Base-by-base conservation (phyloP, 53 echinoderm and acorn worm genomes). In the Crossaster papposus region DNA sequence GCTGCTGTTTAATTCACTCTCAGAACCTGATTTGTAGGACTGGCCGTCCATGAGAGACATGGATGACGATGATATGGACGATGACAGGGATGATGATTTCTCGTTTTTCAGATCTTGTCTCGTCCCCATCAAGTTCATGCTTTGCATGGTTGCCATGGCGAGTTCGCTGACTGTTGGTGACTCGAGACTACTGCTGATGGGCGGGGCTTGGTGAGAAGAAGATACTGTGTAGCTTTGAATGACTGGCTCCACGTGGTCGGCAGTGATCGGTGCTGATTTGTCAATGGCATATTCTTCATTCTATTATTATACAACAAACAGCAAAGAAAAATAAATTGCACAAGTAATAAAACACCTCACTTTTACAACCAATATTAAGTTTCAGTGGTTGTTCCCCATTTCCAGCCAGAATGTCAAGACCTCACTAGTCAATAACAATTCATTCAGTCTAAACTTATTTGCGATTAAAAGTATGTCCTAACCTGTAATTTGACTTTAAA, bases 271-370 rank as follows among this genome's bases (percentile, higher is more conserved):
- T 24, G 58, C 54, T 81, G 91, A 76, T 38, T 54, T 76, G 64
- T 90, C 90, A 35, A 91, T 86, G 24, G 79, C 36, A 32, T 85
- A 64, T 32, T 94, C 94, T 62, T 87, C 87, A 82, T 92, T 90
- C 94, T 94, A 79, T 68, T 94, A 79, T 68, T 79, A 52, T 36
- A 54, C 17, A 63, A 74, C 22, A 81, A 51, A 79, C 65, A 73
- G 23, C 44, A 76, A 54, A 37, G 20, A 33, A 7, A 91, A 77
- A 72, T 9, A 70, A 52, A 68, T 68, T 68, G 24, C 26, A 68
- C 68, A 68, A 68, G 28, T 23, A 62, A 62, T 62, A 62, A 44
- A 44, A 1, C 44, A 44, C 44, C 44, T 44, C 44, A 44, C 9
- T 44, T 44, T 44, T 44, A 44, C 44, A 9, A 44, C 44, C 44